Base-by-base conservation (phyloP, 2,113 vertebrate species). In the Eonycteris spelaea region DNA sequence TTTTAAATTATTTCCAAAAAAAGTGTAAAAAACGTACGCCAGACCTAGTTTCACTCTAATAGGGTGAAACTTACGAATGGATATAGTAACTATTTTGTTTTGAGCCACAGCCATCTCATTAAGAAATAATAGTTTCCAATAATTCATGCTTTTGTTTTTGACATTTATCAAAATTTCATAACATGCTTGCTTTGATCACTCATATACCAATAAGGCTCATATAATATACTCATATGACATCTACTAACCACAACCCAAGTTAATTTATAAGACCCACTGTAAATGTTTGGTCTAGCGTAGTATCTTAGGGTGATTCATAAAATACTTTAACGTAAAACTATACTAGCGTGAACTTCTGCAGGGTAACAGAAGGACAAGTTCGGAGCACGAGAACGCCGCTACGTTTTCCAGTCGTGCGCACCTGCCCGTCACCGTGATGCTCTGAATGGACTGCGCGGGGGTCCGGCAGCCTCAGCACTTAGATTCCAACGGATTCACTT, bases 371-470 rank as follows among this genome's bases (percentile, higher is more conserved):
- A 86, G 48, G 10, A 78, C 33, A 43, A 6, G 10, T 74, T 73
- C 93, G 11, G 28, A n/a, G 28, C 16, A 7, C 14, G 40, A 28
- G 18, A 73, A 30, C 7, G 28, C 2, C 19, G 13, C 2, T 10
- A 45, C 35, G 3, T 3, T 68, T 68, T 18, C 38, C 21, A 7
- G 1, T 65, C 18, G 2, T 6, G 38, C 65, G 19, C 55, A n/a
- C n/a, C n/a, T n/a, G n/a, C 7, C 14, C 5, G 24, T 12, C 38
- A 30, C 0, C 7, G 2, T 48, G 4, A 11, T 51, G 10, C 80
- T 70, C 30, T 22, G 63, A 43, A 48, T 14, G 15, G 7, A 24
- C 16, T n/a, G 3, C 18, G 35, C 1, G 40, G 14, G 13, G 33
- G 59, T 24, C 7, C 26, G 71, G 16, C 7, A 19, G 45, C 45